Evolutionary conservation across 2,797 vertebrate genomes (phyloP).

Genomic region (Cuculus canorus): DNA sequence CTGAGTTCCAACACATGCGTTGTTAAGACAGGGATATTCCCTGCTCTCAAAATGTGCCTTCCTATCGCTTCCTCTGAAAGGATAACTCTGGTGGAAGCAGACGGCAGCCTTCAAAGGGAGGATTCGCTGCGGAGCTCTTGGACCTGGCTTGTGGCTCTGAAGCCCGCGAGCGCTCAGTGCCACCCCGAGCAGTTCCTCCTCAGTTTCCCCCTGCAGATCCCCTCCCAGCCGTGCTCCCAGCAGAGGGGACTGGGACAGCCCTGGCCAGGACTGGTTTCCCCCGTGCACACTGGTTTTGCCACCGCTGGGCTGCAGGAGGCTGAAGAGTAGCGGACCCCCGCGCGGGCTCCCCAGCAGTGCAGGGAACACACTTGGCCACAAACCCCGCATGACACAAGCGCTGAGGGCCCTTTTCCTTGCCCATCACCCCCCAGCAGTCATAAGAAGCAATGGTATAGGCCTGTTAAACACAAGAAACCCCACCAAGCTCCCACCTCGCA

Average conservation of each 20-base stretch:
- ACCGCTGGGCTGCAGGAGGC: neutral
- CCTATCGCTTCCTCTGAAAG: neutral
- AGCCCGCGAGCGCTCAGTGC: neutral
- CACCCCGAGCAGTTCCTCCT: accelerated
- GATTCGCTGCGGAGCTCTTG: neutral
- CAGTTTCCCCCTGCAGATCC: neutral
- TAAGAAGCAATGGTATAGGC: neutral
- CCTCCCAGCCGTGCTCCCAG: neutral
- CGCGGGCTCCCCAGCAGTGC: neutral
- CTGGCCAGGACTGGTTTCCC: accelerated
- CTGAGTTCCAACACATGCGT: accelerated
- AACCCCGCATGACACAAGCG: accelerated
- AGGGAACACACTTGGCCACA: neutral
- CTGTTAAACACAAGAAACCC: neutral
- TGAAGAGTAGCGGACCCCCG: neutral
- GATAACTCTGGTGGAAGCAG: neutral
- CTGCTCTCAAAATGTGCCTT: neutral
- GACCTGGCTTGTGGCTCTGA: neutral
- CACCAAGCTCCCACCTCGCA: neutral
- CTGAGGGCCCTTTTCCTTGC: neutral
- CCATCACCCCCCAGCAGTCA: neutral
- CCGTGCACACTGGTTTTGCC: neutral
- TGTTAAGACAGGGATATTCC: neutral
- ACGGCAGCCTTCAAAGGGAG: neutral
- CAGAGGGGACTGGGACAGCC: accelerated